Conservation (phyloP, 2,113 vertebrate genomes). For the Cebidichthys violaceus region DNA sequence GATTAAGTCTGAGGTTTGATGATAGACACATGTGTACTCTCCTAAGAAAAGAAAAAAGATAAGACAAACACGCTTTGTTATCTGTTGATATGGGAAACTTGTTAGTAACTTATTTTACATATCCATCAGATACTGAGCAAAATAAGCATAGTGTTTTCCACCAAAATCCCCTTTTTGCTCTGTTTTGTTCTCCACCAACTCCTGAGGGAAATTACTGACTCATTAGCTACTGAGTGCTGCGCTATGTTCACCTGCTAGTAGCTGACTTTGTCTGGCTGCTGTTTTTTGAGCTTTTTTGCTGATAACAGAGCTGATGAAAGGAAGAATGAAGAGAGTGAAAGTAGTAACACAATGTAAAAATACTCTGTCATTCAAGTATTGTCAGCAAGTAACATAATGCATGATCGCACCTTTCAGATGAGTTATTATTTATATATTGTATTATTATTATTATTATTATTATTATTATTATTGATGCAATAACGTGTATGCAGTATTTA, state of each 20-base stretch:
- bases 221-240: not conserved
- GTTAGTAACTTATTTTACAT: not conserved
- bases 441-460: not conserved
- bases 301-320: not conserved
- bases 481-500: not conserved
- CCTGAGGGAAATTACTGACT: not conserved
- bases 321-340: not conserved
- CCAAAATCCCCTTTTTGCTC: not conserved
- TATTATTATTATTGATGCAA: not conserved
- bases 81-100: not conserved
- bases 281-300: not conserved
- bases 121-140: not conserved
- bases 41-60: conserved; percentile 53
- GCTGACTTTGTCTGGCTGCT: not conserved
- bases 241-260: not conserved
- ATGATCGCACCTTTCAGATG: not conserved
- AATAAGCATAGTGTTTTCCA: not conserved
- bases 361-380: not conserved
- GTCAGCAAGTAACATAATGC: not conserved
- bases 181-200: conserved; percentile 5
- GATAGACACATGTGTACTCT: conserved; percentile 62
- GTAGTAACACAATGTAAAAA: not conserved
- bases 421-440: not conserved
- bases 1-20: rapidly evolving
- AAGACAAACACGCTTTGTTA: not conserved